Base-by-base conservation (phyloP, 2,113 vertebrate species). In the Albula glossodonta region DNA sequence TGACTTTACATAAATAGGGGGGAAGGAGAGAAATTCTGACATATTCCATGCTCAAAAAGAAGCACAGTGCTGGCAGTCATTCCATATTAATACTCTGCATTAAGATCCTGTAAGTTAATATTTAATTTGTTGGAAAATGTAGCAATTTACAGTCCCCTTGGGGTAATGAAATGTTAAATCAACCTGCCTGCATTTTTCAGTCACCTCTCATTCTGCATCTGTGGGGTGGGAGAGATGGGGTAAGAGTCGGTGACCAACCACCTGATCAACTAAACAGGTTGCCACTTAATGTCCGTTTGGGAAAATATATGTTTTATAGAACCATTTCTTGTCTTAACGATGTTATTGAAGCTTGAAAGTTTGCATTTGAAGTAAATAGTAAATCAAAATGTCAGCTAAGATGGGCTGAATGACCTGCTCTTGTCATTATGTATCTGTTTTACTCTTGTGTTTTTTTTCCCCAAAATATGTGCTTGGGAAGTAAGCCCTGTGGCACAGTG, bases 21-120 rank as follows among this genome's bases (percentile, higher is more conserved):
- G 22, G 60, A 66, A 19, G 22, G 5, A 66, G 7, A 66, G 3
- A 8, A 5, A 66, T 66, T 19, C 60, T 3, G 31, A 66, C 22
- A 5, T 74, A 31, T 74, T 31, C 3, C 70, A 31, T 22, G n/a
- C 19, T 74, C 17, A n/a, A n/a, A 86, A 87, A 85, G 4, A 19
- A 66, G 60, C 78, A 51, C 77, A 79, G 83, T 51, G 87, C 86
- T 91, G 88, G 89, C 88, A 89, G 87, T 90, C 56, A 89, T 92
- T 90, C 92, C 88, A 93, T 92, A 92, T 93, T 94, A 93, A 93
- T 93, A 90, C 74, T 88, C 88, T 82, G 88, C 91, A 93, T 94
- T 94, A 93, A 90, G 88, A 91, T 87, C 84, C 86, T 79, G 84
- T 6, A 90, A 83, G 90, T 95, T 83, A 94, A 94, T 94, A 89